Evolutionary conservation across 2,797 vertebrate genomes (phyloP).

Genomic region (Spinus olivaceus): DNA sequence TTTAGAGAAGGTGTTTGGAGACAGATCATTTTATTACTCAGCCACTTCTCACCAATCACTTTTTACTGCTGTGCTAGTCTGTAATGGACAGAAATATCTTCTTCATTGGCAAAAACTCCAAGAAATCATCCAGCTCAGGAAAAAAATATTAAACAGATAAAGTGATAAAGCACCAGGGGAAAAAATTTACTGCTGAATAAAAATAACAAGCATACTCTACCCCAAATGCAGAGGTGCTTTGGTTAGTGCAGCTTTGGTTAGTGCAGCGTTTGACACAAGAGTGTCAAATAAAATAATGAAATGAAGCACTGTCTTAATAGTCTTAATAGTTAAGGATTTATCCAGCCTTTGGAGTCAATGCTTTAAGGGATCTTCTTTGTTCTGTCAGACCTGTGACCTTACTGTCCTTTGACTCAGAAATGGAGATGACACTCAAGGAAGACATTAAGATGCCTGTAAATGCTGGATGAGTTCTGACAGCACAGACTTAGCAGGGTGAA

Average conservation of each 20-base stretch:
- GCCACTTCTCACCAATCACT: neutral
- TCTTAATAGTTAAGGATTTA: neutral
- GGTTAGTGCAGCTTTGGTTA: neutral
- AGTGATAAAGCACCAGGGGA: neutral
- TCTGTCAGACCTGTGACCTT: neutral
- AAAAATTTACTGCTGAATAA: neutral
- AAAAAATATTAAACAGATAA: neutral
- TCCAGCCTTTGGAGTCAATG: neutral
- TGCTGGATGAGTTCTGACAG: neutral
- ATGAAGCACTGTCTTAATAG: neutral
- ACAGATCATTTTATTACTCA: neutral
- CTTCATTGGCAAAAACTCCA: neutral
- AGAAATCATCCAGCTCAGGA: neutral
- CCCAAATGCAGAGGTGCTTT: neutral
- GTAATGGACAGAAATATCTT: neutral
- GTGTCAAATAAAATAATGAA: neutral
- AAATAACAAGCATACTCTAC: neutral
- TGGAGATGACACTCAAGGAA: neutral
- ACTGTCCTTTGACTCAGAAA: neutral
- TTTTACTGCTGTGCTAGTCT: neutral
- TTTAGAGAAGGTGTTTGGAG: neutral
- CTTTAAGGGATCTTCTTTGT: neutral
- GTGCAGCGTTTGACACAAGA: neutral
- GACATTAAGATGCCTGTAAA: neutral
- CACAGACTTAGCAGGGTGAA: neutral